phyloP scores from a whole-genome alignment of 2,113 vertebrate species.

The Tetrax tetrax region DNA sequence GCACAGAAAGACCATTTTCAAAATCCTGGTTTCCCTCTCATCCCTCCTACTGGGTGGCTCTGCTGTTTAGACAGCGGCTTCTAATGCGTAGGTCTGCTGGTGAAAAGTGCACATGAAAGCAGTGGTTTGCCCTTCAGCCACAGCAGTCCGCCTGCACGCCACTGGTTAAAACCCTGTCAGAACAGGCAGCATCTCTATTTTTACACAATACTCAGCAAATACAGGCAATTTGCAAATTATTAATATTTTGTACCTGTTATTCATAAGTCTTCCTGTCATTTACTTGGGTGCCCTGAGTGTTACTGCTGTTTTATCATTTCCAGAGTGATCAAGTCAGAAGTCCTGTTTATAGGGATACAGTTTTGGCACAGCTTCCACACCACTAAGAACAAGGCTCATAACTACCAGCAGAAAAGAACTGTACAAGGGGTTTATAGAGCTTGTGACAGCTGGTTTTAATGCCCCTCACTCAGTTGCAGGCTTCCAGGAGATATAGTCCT shows the following conservation, averaged over 20 bases:
- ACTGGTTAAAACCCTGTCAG: neutral
- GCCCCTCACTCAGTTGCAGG: neutral
- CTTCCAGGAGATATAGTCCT: neutral
- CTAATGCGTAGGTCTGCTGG: neutral
- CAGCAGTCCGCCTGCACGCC: neutral
- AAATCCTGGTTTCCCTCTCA: slow-evolving; percentile 19
- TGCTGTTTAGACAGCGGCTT: neutral
- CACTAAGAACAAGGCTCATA: neutral
- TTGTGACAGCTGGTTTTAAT: slow-evolving; percentile 12
- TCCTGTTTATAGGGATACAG: neutral
- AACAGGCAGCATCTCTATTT: neutral
- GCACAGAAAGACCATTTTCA: neutral
- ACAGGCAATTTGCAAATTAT: neutral
- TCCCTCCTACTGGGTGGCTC: slow-evolving; percentile 16
- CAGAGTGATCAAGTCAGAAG: neutral
- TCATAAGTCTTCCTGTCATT: neutral
- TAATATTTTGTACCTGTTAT: neutral
- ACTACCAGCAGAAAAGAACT: neutral
- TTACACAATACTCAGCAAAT: neutral
- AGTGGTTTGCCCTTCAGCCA: neutral
- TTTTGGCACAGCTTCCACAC: neutral
- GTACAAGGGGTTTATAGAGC: neutral
- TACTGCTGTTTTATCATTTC: neutral
- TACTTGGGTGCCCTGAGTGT: neutral
- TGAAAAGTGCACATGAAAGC: slow-evolving; percentile 1